Evolutionary conservation across 2,797 vertebrate genomes (phyloP).

Genomic region (Melanotaenia pygmaea): DNA sequence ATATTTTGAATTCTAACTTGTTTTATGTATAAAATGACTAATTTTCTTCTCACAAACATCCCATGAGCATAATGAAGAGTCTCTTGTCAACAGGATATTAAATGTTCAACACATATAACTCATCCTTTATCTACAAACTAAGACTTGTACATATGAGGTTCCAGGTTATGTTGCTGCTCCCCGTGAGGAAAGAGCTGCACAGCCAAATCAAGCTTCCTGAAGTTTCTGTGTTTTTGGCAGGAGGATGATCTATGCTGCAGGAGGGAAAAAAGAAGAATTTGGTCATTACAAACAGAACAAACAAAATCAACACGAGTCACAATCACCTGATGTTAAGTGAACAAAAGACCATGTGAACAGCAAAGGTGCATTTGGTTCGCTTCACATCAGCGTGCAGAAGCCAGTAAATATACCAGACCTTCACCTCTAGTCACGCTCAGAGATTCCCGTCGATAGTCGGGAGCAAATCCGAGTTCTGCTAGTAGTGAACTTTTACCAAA

Average conservation of each 20-base stretch:
- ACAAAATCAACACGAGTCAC: slow-evolving; percentile 3
- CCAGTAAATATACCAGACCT: background rate
- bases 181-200: background rate
- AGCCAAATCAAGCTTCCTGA: background rate
- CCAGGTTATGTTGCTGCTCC: too few species aligned
- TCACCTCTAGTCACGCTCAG: slow-evolving; percentile 9
- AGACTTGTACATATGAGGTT: background rate
- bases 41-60: too few species aligned
- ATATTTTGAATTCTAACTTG: background rate
- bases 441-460: slow-evolving; percentile 63
- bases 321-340: slow-evolving; percentile 69
- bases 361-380: slow-evolving; percentile 54
- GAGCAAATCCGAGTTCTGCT: slow-evolving; percentile 87
- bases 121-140: background rate
- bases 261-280: background rate
- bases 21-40: background rate
- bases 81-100: too few species aligned
- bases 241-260: background rate
- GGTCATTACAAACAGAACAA: background rate
- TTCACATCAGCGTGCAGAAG: slow-evolving; percentile 54
- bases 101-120: too few species aligned
- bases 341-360: slow-evolving; percentile 31
- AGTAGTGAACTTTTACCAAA: slow-evolving; percentile 87
- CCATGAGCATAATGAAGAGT: background rate
- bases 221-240: background rate